phyloP scores from a whole-genome alignment of 2,888 invertebrate genomes.

The Cyrtodaria siliqua region DNA sequence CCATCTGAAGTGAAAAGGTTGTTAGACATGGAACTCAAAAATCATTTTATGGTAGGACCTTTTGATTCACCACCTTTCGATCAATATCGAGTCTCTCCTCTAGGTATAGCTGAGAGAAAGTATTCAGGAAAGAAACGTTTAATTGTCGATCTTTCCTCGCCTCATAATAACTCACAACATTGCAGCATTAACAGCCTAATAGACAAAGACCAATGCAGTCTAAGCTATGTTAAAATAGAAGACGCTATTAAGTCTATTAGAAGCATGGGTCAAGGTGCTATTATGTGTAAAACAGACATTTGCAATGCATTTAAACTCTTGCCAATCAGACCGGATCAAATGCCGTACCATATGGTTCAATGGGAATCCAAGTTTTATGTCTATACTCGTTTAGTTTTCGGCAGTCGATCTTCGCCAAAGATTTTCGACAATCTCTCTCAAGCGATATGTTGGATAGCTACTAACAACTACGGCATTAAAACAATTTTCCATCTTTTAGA shows the following conservation, averaged over 20 bases:
- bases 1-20: constrained; percentile 29
- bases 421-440: constrained; percentile 44
- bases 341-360: constrained; percentile 45
- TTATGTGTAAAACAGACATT: constrained; percentile 52
- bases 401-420: constrained; percentile 44
- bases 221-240: constrained; percentile 57
- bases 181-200: constrained; percentile 57
- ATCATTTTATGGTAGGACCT: constrained; percentile 52
- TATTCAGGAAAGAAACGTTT: constrained; percentile 56
- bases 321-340: constrained; percentile 35
- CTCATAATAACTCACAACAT: constrained; percentile 46
- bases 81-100: constrained; percentile 40
- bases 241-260: constrained; percentile 51
- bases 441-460: constrained; percentile 56
- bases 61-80: constrained; percentile 37
- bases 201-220: constrained; percentile 43
- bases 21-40: constrained; percentile 43
- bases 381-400: constrained; percentile 30
- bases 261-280: constrained; percentile 17
- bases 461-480: constrained; percentile 34
- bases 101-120: constrained; percentile 52
- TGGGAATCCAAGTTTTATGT: constrained; percentile 44
- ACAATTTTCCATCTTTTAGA: constrained; percentile 52
- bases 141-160: constrained; percentile 61
- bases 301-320: constrained; percentile 52